phyloP scores from a whole-genome alignment of 2,888 invertebrate genomes.

The Leistus spinibarbis region DNA sequence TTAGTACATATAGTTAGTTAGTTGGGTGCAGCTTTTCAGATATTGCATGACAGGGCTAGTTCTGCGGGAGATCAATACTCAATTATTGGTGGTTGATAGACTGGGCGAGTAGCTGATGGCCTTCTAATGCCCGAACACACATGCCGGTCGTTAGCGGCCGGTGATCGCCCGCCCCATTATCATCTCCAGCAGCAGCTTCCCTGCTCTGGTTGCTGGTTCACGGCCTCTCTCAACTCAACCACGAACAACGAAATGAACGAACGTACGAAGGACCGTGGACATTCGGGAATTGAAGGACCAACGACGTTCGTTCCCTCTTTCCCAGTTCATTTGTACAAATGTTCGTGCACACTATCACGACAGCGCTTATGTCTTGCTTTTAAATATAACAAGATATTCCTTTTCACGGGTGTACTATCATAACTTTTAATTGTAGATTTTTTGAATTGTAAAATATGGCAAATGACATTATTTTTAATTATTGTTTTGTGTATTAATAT shows the following conservation, averaged over 20 bases:
- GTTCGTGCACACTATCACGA: background rate
- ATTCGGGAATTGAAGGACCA: background rate
- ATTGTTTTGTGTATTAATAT: too few species aligned
- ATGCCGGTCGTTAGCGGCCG: conserved; percentile 54
- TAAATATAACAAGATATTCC: too few species aligned
- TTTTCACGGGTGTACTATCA: too few species aligned
- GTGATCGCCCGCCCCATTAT: conserved; percentile 4
- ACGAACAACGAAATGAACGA: conserved; percentile 3
- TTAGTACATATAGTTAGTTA: background rate
- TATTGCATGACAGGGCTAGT: conserved; percentile 37
- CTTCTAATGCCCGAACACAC: conserved; percentile 52
- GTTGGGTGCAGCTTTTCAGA: conserved; percentile 34
- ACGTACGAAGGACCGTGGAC: background rate
- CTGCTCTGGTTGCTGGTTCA: background rate
- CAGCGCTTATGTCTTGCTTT: background rate
- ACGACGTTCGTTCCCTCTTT: background rate
- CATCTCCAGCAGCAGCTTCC: background rate
- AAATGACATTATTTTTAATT: too few species aligned
- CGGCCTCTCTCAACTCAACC: background rate
- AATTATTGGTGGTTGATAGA: conserved; percentile 58
- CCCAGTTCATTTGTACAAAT: background rate
- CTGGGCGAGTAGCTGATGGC: conserved; percentile 54
- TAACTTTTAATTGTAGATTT: too few species aligned
- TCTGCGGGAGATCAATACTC: conserved; percentile 56
- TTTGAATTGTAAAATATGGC: too few species aligned